Evolutionary conservation across 1,140 invertebrate genomes (phyloP), one percentile per base, ranked within the genome.

Genomic region (Lordiphosa stackelbergi): DNA sequence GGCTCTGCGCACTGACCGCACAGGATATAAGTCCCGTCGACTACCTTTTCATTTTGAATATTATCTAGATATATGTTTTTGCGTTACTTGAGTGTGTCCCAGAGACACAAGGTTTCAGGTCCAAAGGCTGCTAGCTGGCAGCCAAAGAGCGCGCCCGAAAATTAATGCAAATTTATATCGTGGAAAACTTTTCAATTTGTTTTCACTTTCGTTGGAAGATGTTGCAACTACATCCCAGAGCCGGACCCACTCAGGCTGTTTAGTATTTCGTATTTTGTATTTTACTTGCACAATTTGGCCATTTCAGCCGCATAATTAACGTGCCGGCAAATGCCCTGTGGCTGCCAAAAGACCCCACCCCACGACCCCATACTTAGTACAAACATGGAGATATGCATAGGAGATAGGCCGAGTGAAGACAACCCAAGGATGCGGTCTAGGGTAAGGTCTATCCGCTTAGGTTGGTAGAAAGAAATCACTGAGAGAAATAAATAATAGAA

Each of bases 131-230:
- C 48, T n/a, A 45, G 48, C 16, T 1, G 47, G 48, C 35, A 43
- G 41, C 46, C 56, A 47, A 65, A 60, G 49, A 61, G 58, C 46
- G 58, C 24, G 47, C 55, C 54, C 68, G 40, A 72, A 78, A 78
- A 75, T 75, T 72, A 78, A 78, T 78, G 73, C 73, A 78, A 78
- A 78, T 78, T 78, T 78, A 78, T 75, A 75, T 78, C 73, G 60
- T 69, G 69, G 60, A 78, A 75, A 78, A 78, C 69, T 78, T 77
- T 78, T 78, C 73, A 78, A 78, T 77, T 77, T 77, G 72, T 71
- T 75, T 77, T 66, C 62, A 64, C 55, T 53, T 61, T 61, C 49
- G 43, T 47, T 59, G 63, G 48, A 56, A 47, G 54, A 47, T 55
- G 64, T 54, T 55, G 60, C 54, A 60, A 38, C 47, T n/a, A 36